Evolutionary conservation across 2,797 vertebrate species (phyloP).

Genomic region (Chloroceryle inda): DNA sequence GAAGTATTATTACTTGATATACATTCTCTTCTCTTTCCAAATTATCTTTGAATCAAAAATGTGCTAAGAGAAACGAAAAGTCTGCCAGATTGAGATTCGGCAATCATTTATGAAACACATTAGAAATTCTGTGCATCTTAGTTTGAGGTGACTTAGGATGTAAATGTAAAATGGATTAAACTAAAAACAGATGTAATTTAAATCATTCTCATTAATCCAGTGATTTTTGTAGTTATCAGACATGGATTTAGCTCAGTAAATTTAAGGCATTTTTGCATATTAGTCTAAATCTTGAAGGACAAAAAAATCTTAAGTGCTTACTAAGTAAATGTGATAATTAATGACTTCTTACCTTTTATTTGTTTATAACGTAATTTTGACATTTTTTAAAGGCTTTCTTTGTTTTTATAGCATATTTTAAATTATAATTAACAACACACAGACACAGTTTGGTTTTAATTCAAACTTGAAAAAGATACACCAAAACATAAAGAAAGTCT

Average conservation of each 20-base stretch:
- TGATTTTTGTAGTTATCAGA: neutral
- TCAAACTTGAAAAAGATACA: slow-evolving; percentile 1
- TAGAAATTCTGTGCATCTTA: slow-evolving; percentile 12
- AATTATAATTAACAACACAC: neutral
- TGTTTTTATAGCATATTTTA: neutral
- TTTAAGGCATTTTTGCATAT: neutral
- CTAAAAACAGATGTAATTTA: slow-evolving; percentile 21
- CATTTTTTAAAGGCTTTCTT: neutral
- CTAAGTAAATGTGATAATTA: neutral
- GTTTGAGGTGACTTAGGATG: slow-evolving; percentile 6
- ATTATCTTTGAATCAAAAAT: neutral
- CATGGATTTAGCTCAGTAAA: neutral
- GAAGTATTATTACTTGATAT: slow-evolving; percentile 17
- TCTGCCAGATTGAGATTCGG: neutral
- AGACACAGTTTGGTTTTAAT: neutral
- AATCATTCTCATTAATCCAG: neutral
- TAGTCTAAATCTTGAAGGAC: neutral
- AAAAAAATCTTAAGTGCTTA: neutral
- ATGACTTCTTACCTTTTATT: neutral
- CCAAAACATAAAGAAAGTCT: neutral
- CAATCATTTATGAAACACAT: slow-evolving; percentile 10
- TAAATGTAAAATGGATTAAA: slow-evolving; percentile 47
- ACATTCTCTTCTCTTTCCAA: neutral
- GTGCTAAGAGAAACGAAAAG: slow-evolving; percentile 8
- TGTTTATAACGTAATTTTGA: neutral